These are phyloP conservation scores for Sarcophaga rosellei DNA, from an alignment of 2,888 invertebrate species.

Conservation along the genomic window DNA sequence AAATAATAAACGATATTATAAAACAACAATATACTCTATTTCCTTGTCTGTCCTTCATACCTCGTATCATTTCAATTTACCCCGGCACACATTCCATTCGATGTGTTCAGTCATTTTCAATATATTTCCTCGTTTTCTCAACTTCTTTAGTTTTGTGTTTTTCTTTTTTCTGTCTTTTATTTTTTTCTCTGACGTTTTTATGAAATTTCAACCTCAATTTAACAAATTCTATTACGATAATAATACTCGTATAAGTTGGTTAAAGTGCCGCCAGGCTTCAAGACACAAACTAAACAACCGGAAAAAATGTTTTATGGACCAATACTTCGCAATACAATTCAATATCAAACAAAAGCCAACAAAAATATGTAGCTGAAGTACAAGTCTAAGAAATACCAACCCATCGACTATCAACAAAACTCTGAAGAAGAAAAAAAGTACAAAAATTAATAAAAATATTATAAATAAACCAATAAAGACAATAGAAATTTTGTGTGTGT, in stretches of 20 bases:
- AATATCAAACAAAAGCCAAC: constrained; percentile 25
- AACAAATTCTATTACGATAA: constrained; percentile 79
- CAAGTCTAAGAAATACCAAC: no score
- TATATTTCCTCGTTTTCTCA: constrained; percentile 1
- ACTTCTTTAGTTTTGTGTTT: constrained; percentile 15
- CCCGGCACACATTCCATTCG: no score
- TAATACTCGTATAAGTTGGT: constrained; percentile 69
- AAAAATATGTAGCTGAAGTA: constrained; percentile 44
- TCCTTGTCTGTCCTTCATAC: neutral
- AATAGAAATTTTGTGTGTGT: neutral
- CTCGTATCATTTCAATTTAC: neutral
- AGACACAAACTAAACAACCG: constrained; percentile 56
- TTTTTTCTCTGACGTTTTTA: constrained; percentile 1
- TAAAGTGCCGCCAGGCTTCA: constrained; percentile 58
- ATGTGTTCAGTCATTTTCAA: neutral
- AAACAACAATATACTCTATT: constrained; percentile 55
- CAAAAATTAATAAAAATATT: constrained; percentile 46
- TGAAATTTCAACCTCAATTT: constrained; percentile 79
- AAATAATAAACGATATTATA: constrained; percentile 65
- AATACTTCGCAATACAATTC: constrained; percentile 73
- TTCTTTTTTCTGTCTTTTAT: constrained; percentile 12
- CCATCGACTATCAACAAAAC: no score
- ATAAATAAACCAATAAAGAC: constrained; percentile 9
- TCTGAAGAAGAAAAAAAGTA: constrained; percentile 34
- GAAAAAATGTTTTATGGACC: constrained; percentile 67